Base-by-base conservation (phyloP, 2,113 vertebrate species). In the Murina feae region DNA sequence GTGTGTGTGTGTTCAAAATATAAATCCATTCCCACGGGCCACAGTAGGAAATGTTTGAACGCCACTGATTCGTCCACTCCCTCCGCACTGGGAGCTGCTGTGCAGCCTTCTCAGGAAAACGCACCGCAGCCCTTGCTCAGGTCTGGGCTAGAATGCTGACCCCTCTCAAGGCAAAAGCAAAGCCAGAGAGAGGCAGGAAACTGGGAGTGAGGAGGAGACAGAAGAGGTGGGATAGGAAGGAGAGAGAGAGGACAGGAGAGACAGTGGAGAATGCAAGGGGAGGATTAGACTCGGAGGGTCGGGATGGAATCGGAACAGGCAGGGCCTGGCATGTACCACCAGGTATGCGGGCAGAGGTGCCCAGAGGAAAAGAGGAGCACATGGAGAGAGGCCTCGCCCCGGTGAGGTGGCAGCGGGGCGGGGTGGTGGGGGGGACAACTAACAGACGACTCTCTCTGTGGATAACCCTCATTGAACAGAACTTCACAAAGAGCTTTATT, bases 401-500 rank as follows among this genome's bases (percentile, higher is more conserved):
- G 6, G 1, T 21, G 23, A 32, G 74, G 76, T 9, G 35, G 32
- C 4, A 2, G 5, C 42, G 42, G 42, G 42, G 42, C 42, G 42
- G 44, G 42, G 42, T 8, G 10, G 44, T 6, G n/a, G 25, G 25
- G 0, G 13, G 28, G 30, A 30, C 0, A 3, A 28, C 84, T 89
- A 90, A 95, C 30, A 74, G 94, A 44, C 2, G 1, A 89, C 37
- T 60, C 37, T 86, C 74, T 95, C 53, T 0, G 47, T 32, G 96
- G 72, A 93, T 85, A 68, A 49, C 72, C 85, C 90, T 93, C 68
- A 53, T 81, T 92, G 95, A 8, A 76, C 83, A 92, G 55, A 93
- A 5, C 21, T 94, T 91, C 76, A 81, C 69, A 93, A 97, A 93
- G n/a, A 7, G 51, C 84, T 97, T 89, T 14, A n/a, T 37, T 81